Base-by-base conservation (phyloP, 2,888 invertebrate species). In the Acanthosepion lycidas region DNA sequence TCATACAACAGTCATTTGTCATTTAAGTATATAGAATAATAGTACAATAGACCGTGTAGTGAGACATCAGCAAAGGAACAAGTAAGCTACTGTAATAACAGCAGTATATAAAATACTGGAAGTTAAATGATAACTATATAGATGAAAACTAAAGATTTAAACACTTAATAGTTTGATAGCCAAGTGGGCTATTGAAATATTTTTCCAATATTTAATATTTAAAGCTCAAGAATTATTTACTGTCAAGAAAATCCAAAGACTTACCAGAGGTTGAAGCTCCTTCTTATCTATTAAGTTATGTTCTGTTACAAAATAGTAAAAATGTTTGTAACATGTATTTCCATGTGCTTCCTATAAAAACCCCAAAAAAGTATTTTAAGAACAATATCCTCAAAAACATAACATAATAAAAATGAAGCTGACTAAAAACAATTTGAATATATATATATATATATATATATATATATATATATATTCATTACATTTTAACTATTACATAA, bases 311-410 rank as follows among this genome's bases (percentile, higher is more conserved):
- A 99, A 99, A 97, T 98, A 99, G 97, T 98, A 99, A 97, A 99
- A 99, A 97, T 99, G 99, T 97, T 99, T 99, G 98, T 99, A 99
- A 97, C 99, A 99, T 0, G 99, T 99, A 97, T 99, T 99, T 0
- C 99, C 98, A 97, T 99, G 99, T 42, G 99, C 99, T 97, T 99
- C 99, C 98, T 98, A 97, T 91, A 98, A 97, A 95, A 42, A 91
- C n/a, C 59, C 94, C 20, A 94, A 33, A 42, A 3, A 8, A 78
- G 1, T n/a, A 78, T 78, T 78, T 78, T 78, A 12, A 78, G 78
- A 9, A 78, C 78, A 78, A 26, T 64, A 64, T 64, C 9, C 6
- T 64, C 42, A 28, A 64, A 64, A 26, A 6, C 26, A 78, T 78
- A 78, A 78, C 28, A 78, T 78, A 78, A 78, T 78, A 28, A 78